These are phyloP conservation scores for Xenopus petersii DNA, from an alignment of 2,797 vertebrate genomes.

Conservation along the genomic window DNA sequence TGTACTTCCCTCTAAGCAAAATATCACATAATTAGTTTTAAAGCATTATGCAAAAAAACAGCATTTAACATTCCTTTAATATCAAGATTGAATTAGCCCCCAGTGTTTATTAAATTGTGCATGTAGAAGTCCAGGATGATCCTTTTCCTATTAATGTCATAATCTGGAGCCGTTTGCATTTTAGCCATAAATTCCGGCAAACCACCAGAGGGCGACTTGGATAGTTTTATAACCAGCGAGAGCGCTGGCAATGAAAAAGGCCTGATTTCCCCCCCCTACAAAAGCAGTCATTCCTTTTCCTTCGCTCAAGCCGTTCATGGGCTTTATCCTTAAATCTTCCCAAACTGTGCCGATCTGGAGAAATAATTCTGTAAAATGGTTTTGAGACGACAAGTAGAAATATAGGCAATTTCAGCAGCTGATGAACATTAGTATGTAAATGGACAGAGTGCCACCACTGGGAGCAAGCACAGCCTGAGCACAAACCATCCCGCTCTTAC, in stretches of 20 bases:
- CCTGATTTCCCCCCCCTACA: constrained; percentile 4
- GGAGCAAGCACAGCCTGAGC: too few species aligned
- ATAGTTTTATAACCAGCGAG: constrained; percentile 35
- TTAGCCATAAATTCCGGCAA: constrained; percentile 20
- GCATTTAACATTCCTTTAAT: too few species aligned
- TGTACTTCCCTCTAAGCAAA: too few species aligned
- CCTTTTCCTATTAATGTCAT: constrained; percentile 3
- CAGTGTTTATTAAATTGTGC: too few species aligned
- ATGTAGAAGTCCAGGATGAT: neutral
- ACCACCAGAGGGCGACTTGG: constrained; percentile 26
- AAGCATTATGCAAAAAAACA: too few species aligned
- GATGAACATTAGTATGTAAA: constrained; percentile 1
- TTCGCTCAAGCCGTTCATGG: constrained; percentile 31
- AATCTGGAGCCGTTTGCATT: neutral
- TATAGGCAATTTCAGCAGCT: neutral
- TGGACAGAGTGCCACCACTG: too few species aligned
- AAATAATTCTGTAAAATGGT: constrained; percentile 14
- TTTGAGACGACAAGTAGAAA: neutral
- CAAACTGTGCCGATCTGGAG: constrained; percentile 5
- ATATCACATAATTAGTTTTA: too few species aligned
- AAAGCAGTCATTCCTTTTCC: constrained; percentile 27
- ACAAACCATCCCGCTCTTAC: too few species aligned
- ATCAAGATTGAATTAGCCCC: too few species aligned
- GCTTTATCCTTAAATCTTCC: constrained; percentile 28
- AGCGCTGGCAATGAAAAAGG: constrained; percentile 5